Evolutionary conservation across 2,797 vertebrate species (phyloP).

Genomic region (Nasua narica): DNA sequence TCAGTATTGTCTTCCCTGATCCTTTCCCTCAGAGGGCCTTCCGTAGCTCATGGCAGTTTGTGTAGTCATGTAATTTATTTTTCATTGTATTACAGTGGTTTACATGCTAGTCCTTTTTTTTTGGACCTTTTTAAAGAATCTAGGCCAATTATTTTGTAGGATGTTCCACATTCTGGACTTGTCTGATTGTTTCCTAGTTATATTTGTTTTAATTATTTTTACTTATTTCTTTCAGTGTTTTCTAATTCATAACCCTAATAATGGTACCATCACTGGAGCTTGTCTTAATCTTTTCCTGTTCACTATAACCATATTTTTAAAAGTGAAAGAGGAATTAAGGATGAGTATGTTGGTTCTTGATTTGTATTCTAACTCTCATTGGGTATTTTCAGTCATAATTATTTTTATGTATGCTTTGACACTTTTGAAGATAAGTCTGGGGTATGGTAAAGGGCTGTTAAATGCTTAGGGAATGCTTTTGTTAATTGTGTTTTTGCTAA

Average conservation of each 20-base stretch:
- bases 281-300: neutral
- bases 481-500: conserved; percentile 17
- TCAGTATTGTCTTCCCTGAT: neutral
- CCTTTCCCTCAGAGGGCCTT: neutral
- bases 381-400: conserved; percentile 29
- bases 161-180: neutral
- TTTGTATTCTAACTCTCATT: neutral
- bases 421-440: conserved; percentile 31
- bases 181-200: neutral
- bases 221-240: neutral
- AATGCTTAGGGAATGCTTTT: neutral
- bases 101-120: neutral
- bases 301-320: conserved; percentile 16
- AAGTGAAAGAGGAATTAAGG: neutral
- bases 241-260: neutral
- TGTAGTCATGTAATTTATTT: neutral
- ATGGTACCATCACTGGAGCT: neutral
- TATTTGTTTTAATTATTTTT: conserved; percentile 47
- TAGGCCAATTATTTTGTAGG: neutral
- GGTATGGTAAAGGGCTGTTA: neutral
- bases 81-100: neutral
- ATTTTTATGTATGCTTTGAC: conserved; percentile 10
- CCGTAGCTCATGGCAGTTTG: neutral
- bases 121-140: neutral
- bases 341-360: neutral